Percentiles rank a stretch among this genome's conserved stretches.
Conservation (phyloP, 2,888 invertebrate species). For the Eulithis testata region DNA sequence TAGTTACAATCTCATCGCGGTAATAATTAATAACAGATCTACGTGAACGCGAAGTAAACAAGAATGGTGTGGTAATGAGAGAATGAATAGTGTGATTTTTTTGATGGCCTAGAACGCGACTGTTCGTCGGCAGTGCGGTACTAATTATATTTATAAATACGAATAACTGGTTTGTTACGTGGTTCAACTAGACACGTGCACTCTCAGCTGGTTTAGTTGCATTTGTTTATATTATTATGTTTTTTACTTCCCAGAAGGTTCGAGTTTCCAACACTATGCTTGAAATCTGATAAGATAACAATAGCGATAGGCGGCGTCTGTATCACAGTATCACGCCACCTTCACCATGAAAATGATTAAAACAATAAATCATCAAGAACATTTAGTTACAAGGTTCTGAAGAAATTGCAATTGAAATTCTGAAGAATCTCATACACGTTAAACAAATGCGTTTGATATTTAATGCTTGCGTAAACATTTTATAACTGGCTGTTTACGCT, state of each 20-base stretch:
- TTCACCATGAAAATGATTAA: constrained; percentile 5
- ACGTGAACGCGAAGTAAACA: constrained; percentile 46
- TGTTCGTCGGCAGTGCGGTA: constrained; percentile 46
- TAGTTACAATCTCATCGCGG: constrained; percentile 2
- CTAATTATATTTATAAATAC: constrained; percentile 57
- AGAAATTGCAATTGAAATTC: too few relatives aligned
- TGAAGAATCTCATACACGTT: constrained; percentile 19
- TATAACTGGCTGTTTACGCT: background rate
- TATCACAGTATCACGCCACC: constrained; percentile 24
- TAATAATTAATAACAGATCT: background rate
- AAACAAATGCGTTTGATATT: background rate
- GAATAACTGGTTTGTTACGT: constrained; percentile 65
- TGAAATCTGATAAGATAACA: constrained; percentile 33
- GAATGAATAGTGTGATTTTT: constrained; percentile 47
- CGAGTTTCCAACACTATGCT: constrained; percentile 12
- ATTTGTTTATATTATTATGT: constrained; percentile 50
- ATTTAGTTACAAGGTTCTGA: constrained; percentile 30
- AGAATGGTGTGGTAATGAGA: constrained; percentile 39
- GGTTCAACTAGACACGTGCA: constrained; percentile 44
- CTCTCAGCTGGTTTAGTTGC: constrained; percentile 23
- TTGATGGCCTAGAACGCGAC: constrained; percentile 55
- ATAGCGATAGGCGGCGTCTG: background rate
- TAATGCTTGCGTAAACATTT: background rate
- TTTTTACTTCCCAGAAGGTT: constrained; percentile 4
- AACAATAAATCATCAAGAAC: constrained; percentile 5